Conservation (phyloP, 2,888 invertebrate genomes). For the Pachliopta kotzebuea region DNA sequence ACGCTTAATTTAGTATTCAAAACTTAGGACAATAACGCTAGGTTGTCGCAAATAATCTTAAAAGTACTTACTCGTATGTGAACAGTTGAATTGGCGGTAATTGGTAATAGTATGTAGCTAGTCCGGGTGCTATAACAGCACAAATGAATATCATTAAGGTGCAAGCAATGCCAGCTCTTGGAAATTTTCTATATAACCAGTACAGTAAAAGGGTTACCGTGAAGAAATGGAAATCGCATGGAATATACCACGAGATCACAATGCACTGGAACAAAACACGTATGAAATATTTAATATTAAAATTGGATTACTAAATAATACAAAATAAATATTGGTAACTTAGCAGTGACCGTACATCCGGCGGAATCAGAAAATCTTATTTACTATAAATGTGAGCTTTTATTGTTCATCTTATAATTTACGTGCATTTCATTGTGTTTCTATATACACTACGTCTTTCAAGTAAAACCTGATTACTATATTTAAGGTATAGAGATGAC, state of each 20-base stretch:
- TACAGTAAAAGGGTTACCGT: slow-evolving; percentile 75
- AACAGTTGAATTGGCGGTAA: slow-evolving; percentile 78
- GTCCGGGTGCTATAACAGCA: slow-evolving; percentile 73
- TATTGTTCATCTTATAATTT: too few relatives aligned
- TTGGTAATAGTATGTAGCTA: slow-evolving; percentile 70
- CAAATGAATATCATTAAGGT: slow-evolving; percentile 53
- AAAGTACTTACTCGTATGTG: slow-evolving; percentile 73
- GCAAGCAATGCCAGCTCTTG: slow-evolving; percentile 57
- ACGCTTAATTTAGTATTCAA: too few relatives aligned
- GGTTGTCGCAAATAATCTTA: background rate
- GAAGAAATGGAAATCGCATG: slow-evolving; percentile 86
- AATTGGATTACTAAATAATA: too few relatives aligned
- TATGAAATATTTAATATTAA: too few relatives aligned
- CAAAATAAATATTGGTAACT: too few relatives aligned
- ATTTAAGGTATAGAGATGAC: too few relatives aligned
- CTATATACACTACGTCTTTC: too few relatives aligned
- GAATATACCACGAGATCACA: slow-evolving; percentile 84
- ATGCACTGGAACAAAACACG: slow-evolving; percentile 79
- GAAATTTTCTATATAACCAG: slow-evolving; percentile 62
- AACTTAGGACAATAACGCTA: background rate
- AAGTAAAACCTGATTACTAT: too few relatives aligned
- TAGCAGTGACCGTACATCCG: too few relatives aligned
- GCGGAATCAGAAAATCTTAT: too few relatives aligned
- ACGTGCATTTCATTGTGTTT: too few relatives aligned
- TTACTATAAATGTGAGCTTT: too few relatives aligned